phyloP scores from a whole-genome alignment of 2,888 invertebrate species.

The Polyommatus iphigenia region DNA sequence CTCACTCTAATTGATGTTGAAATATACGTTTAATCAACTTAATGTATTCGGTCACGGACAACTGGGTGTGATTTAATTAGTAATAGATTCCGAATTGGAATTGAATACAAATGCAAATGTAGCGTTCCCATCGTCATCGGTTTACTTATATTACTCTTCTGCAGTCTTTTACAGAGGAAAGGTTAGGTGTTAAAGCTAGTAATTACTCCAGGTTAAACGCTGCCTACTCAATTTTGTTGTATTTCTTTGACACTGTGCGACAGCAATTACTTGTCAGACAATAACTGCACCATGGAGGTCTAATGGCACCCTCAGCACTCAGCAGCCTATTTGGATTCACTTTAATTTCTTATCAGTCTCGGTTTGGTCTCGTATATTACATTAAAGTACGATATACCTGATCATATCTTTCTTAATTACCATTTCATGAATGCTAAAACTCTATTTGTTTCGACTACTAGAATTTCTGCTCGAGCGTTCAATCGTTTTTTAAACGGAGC shows the following conservation, averaged over 20 bases:
- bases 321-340: too few species aligned
- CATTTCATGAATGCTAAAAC: neutral
- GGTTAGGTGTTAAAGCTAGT: neutral
- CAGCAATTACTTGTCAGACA: too few species aligned
- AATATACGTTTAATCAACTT: constrained; percentile 15
- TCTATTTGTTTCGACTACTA: neutral
- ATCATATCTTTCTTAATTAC: too few species aligned
- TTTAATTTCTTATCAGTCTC: too few species aligned
- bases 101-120: constrained; percentile 1
- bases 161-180: neutral
- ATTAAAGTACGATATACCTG: too few species aligned
- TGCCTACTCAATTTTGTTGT: too few species aligned
- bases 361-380: too few species aligned
- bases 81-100: constrained; percentile 9
- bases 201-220: too few species aligned
- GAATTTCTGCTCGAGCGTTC: neutral
- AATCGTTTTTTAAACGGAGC: neutral
- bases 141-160: neutral
- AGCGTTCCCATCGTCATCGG: neutral
- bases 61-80: constrained; percentile 28
- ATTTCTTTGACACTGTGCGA: too few species aligned
- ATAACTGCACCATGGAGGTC: too few species aligned
- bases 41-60: constrained; percentile 26
- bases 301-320: too few species aligned
- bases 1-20: constrained; percentile 15